A percentile compares a stretch with the other conserved stretches of the same genome.
These are phyloP conservation scores for Drosophila pruinosa DNA, from an alignment of 1,140 invertebrate species.

Conservation along the genomic window DNA sequence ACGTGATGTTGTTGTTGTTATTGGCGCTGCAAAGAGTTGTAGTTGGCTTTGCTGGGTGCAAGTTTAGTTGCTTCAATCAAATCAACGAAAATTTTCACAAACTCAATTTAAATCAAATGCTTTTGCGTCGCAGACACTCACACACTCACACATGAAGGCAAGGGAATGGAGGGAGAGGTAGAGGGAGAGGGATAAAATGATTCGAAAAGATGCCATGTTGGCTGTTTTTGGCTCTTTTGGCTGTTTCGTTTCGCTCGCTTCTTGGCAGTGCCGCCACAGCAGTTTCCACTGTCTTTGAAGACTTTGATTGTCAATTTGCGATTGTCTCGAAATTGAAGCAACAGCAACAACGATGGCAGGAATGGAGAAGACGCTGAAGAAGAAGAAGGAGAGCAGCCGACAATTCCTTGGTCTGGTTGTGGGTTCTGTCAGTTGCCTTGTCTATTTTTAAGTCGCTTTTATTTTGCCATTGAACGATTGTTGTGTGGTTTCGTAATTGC, in stretches of 20 bases:
- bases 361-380: no score
- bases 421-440: slow-evolving; percentile 66
- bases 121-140: slow-evolving; percentile 68
- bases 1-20: slow-evolving; percentile 2
- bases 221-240: slow-evolving; percentile 50
- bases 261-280: slow-evolving; percentile 67
- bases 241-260: slow-evolving; percentile 51
- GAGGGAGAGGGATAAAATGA: slow-evolving; percentile 23
- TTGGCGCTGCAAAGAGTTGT: slow-evolving; percentile 26
- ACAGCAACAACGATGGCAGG: slow-evolving; percentile 31
- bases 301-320: slow-evolving; percentile 81
- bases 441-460: slow-evolving; percentile 80
- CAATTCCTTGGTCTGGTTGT: slow-evolving; percentile 42
- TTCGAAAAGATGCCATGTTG: slow-evolving; percentile 69
- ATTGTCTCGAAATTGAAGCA: slow-evolving; percentile 79
- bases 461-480: slow-evolving; percentile 78
- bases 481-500: slow-evolving; percentile 79
- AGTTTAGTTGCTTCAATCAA: slow-evolving; percentile 81
- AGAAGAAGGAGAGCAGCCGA: slow-evolving; percentile 40
- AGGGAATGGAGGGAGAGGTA: slow-evolving; percentile 15
- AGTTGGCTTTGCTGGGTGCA: slow-evolving; percentile 65
- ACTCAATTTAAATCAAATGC: slow-evolving; percentile 81
- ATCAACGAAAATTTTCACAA: slow-evolving; percentile 79
- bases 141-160: slow-evolving; percentile 9
- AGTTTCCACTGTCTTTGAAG: slow-evolving; percentile 80